Percentiles rank a stretch among this genome's conserved stretches.
Evolutionary conservation across 1,140 invertebrate species (phyloP).

Genomic region (Bursaphelenchus mucronatus): DNA sequence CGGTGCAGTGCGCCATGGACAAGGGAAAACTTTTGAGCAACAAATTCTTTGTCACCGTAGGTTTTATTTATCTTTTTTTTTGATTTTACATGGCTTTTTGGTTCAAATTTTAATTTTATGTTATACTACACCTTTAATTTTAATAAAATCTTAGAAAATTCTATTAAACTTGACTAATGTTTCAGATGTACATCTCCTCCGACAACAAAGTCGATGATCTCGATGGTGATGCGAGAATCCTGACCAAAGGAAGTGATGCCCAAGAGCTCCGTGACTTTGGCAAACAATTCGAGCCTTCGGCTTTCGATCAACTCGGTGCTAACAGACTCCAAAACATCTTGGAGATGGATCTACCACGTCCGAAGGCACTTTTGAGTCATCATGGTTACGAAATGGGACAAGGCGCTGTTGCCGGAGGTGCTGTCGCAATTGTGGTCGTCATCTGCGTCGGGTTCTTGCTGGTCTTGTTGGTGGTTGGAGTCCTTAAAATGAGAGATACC

Average conservation of each 20-base stretch:
- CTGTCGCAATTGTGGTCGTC: conserved; percentile 58
- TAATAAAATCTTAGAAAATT: not conserved
- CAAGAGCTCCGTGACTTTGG: conserved; percentile 35
- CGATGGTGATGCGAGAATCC: conserved; percentile 26
- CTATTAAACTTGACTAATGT: not conserved
- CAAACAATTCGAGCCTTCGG: conserved; percentile 52
- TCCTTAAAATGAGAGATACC: conserved; percentile 58
- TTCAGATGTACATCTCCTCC: conserved; percentile 33
- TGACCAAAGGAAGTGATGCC: conserved; percentile 3
- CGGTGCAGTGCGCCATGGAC: conserved; percentile 53
- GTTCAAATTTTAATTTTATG: not conserved
- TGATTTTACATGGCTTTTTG: not conserved
- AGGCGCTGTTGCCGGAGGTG: conserved; percentile 58
- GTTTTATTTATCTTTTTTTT: conserved; percentile 4
- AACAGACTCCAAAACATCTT: conserved; percentile 60
- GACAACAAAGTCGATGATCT: conserved; percentile 31
- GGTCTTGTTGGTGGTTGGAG: conserved; percentile 57
- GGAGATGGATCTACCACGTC: conserved; percentile 60
- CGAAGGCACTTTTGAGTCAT: conserved; percentile 56
- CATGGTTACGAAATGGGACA: conserved; percentile 59
- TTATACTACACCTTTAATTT: too few species aligned
- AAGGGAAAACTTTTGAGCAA: conserved; percentile 56
- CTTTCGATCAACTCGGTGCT: conserved; percentile 55
- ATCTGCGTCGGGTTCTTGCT: conserved; percentile 60
- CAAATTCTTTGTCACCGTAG: conserved; percentile 49